These are phyloP conservation scores for Dermochelys coriacea DNA, from an alignment of 2,797 vertebrate genomes.

Conservation along the genomic window DNA sequence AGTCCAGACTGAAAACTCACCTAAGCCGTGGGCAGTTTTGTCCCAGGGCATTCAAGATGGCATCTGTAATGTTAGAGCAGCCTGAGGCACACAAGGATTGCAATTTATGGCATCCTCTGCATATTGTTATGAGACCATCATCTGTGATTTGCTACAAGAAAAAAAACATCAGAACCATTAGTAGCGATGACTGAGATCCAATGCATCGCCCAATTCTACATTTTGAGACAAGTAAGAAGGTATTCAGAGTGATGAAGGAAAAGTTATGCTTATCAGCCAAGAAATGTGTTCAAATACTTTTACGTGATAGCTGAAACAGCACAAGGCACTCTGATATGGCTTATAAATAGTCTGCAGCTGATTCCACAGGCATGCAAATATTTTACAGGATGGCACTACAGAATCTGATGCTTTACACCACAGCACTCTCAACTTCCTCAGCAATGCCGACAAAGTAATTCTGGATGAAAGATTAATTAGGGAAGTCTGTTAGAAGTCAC, in stretches of 20 bases:
- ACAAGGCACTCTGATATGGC: accelerated
- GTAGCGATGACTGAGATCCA: neutral
- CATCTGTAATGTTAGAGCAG: conserved; percentile 97
- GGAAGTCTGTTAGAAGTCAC: neutral
- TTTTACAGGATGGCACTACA: neutral
- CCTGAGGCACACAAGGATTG: conserved; percentile 97
- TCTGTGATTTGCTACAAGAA: conserved; percentile 96
- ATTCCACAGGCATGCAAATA: neutral
- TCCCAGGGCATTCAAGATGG: conserved; percentile 95
- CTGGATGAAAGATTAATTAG: neutral
- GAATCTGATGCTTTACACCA: neutral
- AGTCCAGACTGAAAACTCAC: conserved; percentile 73
- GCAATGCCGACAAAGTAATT: neutral
- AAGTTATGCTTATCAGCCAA: neutral
- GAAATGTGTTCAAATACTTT: accelerated
- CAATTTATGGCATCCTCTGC: conserved; percentile 95
- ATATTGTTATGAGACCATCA: conserved; percentile 98
- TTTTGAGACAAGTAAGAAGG: neutral
- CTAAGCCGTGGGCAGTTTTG: conserved; percentile 97
- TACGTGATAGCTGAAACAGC: neutral
- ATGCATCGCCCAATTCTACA: accelerated
- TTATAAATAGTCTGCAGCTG: accelerated
- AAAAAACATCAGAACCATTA: conserved; percentile 21
- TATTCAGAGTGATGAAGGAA: neutral
- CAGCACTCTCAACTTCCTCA: neutral